These are phyloP conservation scores for Motacilla tschutschensis DNA, from an alignment of 2,113 vertebrate genomes.

Conservation along the genomic window DNA sequence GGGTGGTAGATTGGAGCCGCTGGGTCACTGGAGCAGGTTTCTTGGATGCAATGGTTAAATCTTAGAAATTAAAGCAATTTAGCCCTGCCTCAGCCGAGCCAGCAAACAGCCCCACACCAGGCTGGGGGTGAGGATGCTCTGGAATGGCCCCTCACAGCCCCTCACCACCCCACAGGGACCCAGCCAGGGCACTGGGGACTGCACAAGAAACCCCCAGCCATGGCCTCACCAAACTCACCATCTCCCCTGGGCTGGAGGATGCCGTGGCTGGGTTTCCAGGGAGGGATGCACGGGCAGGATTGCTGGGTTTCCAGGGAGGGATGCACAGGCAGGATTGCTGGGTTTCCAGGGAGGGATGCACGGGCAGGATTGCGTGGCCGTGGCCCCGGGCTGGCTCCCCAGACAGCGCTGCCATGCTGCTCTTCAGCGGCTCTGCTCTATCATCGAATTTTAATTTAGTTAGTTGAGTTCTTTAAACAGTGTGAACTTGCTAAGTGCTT, in stretches of 20 bases:
- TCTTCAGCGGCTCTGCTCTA: neutral
- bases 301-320: no score
- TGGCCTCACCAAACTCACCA: accelerated
- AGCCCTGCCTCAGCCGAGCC: neutral
- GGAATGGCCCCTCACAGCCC: neutral
- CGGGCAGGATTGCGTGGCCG: accelerated
- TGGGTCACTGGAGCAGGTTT: neutral
- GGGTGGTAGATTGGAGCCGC: neutral
- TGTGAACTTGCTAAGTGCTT: constrained; percentile 60
- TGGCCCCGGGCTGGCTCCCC: neutral
- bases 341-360: neutral
- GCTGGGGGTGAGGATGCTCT: neutral
- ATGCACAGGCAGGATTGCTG: accelerated
- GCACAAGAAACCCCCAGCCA: neutral
- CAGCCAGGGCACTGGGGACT: neutral
- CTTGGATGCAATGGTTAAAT: neutral
- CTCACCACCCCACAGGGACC: neutral
- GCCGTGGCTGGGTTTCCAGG: accelerated
- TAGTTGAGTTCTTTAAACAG: constrained; percentile 63
- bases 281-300: accelerated
- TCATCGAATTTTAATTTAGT: constrained; percentile 56
- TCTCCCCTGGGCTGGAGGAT: accelerated
- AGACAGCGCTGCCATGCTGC: neutral
- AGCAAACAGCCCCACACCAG: accelerated
- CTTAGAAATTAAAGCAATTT: neutral